These are phyloP conservation scores for Bucco capensis DNA, from an alignment of 2,113 vertebrate genomes.

Conservation along the genomic window DNA sequence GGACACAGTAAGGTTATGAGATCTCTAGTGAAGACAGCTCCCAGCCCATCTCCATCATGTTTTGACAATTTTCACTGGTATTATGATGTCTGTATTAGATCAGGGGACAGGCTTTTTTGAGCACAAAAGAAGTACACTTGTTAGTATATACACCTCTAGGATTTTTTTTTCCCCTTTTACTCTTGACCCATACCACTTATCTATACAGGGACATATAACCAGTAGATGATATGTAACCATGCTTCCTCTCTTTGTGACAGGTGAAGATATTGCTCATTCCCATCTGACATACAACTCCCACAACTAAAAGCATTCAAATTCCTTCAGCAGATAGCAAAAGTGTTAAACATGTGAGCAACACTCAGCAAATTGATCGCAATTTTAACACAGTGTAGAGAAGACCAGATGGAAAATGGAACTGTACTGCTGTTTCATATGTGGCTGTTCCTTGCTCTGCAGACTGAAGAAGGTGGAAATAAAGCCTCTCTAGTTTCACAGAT, in stretches of 20 bases:
- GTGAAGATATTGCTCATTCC: neutral
- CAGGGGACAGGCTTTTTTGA: neutral
- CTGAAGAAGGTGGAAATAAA: slow-evolving; percentile 2
- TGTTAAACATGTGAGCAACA: neutral
- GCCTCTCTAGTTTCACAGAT: neutral
- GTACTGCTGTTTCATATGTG: neutral
- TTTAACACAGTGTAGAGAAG: neutral
- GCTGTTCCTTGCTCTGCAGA: neutral
- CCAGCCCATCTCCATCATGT: neutral
- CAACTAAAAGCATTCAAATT: neutral
- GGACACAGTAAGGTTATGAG: neutral
- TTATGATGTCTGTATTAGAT: neutral
- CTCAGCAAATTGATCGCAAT: neutral
- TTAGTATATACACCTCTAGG: neutral
- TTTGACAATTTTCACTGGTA: neutral
- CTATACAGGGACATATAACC: neutral
- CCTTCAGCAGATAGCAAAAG: neutral
- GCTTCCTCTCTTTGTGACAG: slow-evolving; percentile 22
- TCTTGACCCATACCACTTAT: neutral
- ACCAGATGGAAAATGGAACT: neutral
- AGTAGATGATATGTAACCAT: neutral
- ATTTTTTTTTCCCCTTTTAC: neutral
- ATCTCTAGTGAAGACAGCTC: neutral
- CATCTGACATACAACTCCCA: neutral
- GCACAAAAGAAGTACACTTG: neutral